Evolutionary conservation across 1,140 invertebrate species (phyloP), one percentile per base, ranked within the genome.

Genomic region (Schlechtendalia chinensis): DNA sequence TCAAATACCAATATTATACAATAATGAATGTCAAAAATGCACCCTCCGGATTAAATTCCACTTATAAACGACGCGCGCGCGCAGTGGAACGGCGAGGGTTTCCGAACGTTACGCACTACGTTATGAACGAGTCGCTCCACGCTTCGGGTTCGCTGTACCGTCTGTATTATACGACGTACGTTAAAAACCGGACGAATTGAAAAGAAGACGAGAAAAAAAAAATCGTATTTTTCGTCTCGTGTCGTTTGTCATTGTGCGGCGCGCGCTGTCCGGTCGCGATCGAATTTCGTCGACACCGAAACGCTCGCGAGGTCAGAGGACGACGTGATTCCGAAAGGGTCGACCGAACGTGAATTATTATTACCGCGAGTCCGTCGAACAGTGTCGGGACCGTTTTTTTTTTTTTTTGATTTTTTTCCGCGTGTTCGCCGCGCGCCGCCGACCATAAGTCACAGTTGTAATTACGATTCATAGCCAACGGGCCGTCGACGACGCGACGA

Each of bases 1-100:
- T 32, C 17, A 72, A 72, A 72, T 69, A 47, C 22, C 47, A 54
- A 54, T 54, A 72, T 47, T 22, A 47, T 29, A 54, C 8, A 12
- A 71, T 54, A 54, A 71, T 54, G 69, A 72, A 54, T 72, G 17
- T 32, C 17, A 54, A 72, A 72, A 72, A 72, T 72, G n/a, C 69
- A 54, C 69, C 69, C 69, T 72, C 47, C 50, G 24, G 50, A 72
- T 72, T 54, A 72, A 54, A 72, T 72, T 72, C 69, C 69, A 72
- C 69, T 72, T 72, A 72, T 69, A 22, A 24, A 69, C 45, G n/a
- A n/a, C 22, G 45, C 47, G 45, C 1, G 16, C 8, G 17, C 45
- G 22, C 12, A 22, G 14, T 32, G 29, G 11, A 45, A 8, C 11
- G 6, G 2, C 19, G 61, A 10, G 39, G 22, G 45, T 3, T 3